phyloP scores from a whole-genome alignment of 2,888 invertebrate species.

The Morpho achilles region DNA sequence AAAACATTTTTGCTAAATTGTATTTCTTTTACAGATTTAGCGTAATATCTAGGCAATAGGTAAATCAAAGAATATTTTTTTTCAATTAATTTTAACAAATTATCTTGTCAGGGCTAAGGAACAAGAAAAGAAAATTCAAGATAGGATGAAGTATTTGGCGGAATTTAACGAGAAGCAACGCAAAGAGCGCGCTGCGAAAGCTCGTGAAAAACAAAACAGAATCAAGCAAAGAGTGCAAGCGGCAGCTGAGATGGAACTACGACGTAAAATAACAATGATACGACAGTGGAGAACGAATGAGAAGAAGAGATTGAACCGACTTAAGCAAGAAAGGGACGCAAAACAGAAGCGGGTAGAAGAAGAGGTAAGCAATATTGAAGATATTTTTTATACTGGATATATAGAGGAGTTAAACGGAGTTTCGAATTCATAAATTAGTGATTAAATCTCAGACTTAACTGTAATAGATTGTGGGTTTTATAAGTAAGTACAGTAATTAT shows the following conservation, averaged over 20 bases:
- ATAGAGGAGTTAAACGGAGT: too few relatives aligned
- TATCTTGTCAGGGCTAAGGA: constrained; percentile 50
- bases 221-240: constrained; percentile 67
- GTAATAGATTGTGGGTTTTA: too few relatives aligned
- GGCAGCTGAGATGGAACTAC: constrained; percentile 64
- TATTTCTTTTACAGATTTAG: background rate
- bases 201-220: constrained; percentile 50
- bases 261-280: constrained; percentile 68
- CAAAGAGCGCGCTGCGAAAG: constrained; percentile 48
- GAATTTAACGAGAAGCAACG: constrained; percentile 61
- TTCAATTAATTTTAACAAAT: too few relatives aligned
- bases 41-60: too few relatives aligned
- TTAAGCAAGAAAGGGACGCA: constrained; percentile 53
- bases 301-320: constrained; percentile 53
- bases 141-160: constrained; percentile 56
- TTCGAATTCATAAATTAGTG: too few relatives aligned
- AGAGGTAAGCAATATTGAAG: constrained; percentile 38
- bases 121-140: constrained; percentile 58
- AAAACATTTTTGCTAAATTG: too few relatives aligned
- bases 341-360: constrained; percentile 49
- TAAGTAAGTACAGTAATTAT: too few relatives aligned
- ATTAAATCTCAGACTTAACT: too few relatives aligned
- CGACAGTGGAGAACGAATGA: constrained; percentile 65
- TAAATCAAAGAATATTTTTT: too few relatives aligned
- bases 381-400: background rate